Percentiles rank a stretch among this genome's conserved stretches.
Evolutionary conservation across 2,113 vertebrate species (phyloP).

Genomic region (Cavia porcellus): DNA sequence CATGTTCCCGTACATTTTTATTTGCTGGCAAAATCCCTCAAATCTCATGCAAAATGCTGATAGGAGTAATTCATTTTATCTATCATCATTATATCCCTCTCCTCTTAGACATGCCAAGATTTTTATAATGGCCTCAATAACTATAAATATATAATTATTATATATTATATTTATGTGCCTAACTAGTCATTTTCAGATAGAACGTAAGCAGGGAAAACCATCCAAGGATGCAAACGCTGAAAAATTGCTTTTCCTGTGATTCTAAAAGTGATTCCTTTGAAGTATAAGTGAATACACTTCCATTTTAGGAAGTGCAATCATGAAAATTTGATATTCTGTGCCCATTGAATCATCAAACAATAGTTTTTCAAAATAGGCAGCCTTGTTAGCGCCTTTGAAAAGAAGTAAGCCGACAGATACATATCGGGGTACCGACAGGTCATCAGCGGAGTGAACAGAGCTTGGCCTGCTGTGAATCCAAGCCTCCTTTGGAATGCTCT

Average conservation of each 20-base stretch:
- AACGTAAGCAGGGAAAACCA: slow-evolving; percentile 49
- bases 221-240: slow-evolving; percentile 42
- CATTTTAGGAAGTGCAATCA: slow-evolving; percentile 76
- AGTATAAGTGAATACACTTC: slow-evolving; percentile 70
- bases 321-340: slow-evolving; percentile 80
- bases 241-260: slow-evolving; percentile 46
- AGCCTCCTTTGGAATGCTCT: neutral
- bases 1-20: neutral
- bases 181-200: slow-evolving; percentile 57
- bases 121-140: slow-evolving; percentile 64
- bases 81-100: slow-evolving; percentile 64
- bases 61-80: slow-evolving; percentile 63
- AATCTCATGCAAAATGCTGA: slow-evolving; percentile 59
- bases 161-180: neutral
- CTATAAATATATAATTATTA: neutral
- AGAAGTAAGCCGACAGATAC: slow-evolving; percentile 51
- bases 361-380: slow-evolving; percentile 65
- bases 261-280: slow-evolving; percentile 72
- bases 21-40: slow-evolving; percentile 58
- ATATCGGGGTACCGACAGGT: neutral
- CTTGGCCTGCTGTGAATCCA: slow-evolving; percentile 28
- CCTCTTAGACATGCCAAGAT: slow-evolving; percentile 49
- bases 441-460: neutral
- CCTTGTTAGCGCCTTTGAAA: slow-evolving; percentile 71
- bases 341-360: slow-evolving; percentile 72